A percentile compares a stretch with the other conserved stretches of the same genome.
Conservation (phyloP, 2,113 vertebrate genomes). For the Pseudorasbora parva region DNA sequence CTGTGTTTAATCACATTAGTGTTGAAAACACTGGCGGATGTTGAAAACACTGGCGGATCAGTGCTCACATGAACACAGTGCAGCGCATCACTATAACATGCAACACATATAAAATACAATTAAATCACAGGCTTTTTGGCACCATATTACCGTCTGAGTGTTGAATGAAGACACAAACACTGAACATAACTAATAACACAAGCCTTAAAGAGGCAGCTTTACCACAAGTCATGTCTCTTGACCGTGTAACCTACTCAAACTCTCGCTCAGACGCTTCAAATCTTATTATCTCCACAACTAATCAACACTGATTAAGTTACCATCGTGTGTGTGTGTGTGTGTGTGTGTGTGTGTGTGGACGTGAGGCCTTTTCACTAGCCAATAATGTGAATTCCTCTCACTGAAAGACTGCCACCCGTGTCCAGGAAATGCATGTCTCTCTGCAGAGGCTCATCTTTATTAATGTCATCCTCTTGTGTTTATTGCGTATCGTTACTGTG, state of each 20-base stretch:
- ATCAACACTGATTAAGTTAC: conserved; percentile 58
- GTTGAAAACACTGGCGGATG: too few relatives aligned
- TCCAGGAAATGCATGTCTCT: conserved; percentile 3
- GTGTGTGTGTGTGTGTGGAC: background rate
- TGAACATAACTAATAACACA: background rate
- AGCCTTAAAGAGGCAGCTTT: background rate
- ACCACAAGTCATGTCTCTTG: background rate
- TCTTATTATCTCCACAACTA: background rate
- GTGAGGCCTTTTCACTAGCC: conserved; percentile 21
- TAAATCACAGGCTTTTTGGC: too few relatives aligned
- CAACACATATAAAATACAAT: too few relatives aligned
- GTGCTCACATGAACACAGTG: too few relatives aligned
- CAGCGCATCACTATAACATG: too few relatives aligned
- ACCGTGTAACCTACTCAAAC: background rate
- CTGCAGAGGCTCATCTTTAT: conserved; percentile 42
- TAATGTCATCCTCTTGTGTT: conserved; percentile 28
- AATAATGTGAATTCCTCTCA: conserved; percentile 60
- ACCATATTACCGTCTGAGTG: background rate
- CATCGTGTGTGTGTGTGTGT: conserved; percentile 37
- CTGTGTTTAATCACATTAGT: background rate
- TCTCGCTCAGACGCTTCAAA: background rate
- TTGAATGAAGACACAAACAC: background rate
- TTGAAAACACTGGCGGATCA: too few relatives aligned
- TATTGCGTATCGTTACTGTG: background rate
- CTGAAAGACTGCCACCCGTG: conserved; percentile 12